phyloP scores from a whole-genome alignment of 2,113 vertebrate genomes.

The Circaetus cinerascens region DNA sequence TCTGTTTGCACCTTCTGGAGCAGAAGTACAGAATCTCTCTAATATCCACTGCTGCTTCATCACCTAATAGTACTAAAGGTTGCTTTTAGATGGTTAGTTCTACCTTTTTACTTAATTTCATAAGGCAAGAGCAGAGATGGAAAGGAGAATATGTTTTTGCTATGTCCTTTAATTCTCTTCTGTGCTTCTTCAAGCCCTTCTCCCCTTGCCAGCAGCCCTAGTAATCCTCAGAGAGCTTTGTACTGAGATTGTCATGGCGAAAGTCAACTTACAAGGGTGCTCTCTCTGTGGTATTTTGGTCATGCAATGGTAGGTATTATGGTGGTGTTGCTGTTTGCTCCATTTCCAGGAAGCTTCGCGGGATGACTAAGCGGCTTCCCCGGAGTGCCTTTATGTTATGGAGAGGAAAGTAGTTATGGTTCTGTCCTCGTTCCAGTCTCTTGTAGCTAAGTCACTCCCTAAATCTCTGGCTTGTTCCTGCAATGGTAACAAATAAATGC shows the following conservation, averaged over 20 bases:
- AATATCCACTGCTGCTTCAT: neutral
- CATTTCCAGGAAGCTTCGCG: neutral
- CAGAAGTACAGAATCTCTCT: neutral
- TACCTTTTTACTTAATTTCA: neutral
- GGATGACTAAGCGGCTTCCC: neutral
- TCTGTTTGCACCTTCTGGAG: neutral
- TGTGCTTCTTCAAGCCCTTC: neutral
- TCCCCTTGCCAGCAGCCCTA: neutral
- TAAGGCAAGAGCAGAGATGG: neutral
- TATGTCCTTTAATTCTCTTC: neutral
- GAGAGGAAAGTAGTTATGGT: neutral
- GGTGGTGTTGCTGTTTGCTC: neutral
- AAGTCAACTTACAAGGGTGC: neutral
- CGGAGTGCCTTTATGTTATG: neutral
- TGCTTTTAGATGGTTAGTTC: neutral
- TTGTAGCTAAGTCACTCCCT: neutral
- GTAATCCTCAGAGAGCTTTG: neutral
- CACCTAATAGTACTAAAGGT: neutral
- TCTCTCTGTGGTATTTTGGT: neutral
- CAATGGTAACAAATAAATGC: neutral
- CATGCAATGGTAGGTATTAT: neutral
- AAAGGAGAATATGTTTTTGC: neutral
- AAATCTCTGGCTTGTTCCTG: neutral
- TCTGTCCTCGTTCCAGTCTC: neutral
- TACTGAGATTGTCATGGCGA: neutral